These are phyloP conservation scores for Rhincodon typus DNA, from an alignment of 2,797 vertebrate species.

Conservation along the genomic window DNA sequence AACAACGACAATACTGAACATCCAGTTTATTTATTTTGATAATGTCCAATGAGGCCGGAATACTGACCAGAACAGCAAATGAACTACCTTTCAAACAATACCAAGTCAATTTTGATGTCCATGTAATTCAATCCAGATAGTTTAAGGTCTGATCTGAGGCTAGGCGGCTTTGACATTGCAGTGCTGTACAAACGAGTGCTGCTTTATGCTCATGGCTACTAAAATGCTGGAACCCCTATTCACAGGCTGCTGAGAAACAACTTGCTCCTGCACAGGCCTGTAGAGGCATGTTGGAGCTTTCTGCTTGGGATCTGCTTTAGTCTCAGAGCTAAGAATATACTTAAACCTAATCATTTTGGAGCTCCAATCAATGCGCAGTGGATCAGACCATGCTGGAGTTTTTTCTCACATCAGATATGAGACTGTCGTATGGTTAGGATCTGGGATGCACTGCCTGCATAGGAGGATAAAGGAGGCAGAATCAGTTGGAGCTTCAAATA, in stretches of 20 bases:
- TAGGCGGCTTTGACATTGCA: background rate
- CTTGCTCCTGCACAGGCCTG: background rate
- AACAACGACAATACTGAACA: background rate
- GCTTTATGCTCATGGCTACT: background rate
- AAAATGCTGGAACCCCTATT: background rate
- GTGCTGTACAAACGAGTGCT: background rate
- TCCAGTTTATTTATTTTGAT: background rate
- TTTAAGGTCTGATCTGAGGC: background rate
- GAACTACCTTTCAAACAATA: background rate
- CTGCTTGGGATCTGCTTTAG: background rate
- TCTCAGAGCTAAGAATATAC: background rate
- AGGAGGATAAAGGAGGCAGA: no score
- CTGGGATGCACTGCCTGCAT: no score
- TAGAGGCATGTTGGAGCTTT: background rate
- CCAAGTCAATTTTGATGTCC: background rate
- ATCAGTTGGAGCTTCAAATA: no score
- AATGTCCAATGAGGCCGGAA: background rate
- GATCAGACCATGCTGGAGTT: background rate
- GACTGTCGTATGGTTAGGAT: background rate
- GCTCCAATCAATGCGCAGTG: background rate
- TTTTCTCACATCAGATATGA: background rate
- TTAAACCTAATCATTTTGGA: background rate
- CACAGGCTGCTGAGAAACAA: background rate
- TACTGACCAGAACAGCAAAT: background rate
- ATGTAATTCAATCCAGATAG: background rate